These are phyloP conservation scores for Acridotheres tristis DNA, from an alignment of 2,797 vertebrate genomes.

Conservation along the genomic window DNA sequence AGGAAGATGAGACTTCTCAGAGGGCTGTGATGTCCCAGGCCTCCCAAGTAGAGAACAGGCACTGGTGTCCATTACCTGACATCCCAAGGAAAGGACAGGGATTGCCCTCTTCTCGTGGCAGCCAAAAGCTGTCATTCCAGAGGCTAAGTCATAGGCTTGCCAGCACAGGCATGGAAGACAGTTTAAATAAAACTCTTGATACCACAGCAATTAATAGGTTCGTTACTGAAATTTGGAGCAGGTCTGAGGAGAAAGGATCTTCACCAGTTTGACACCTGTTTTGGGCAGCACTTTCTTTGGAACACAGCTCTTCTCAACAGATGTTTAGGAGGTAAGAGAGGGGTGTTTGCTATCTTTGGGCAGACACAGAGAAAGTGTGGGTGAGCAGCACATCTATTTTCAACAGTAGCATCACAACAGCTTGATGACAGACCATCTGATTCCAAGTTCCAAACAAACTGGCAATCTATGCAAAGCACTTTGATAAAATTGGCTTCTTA, in stretches of 20 bases:
- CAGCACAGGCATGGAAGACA: background rate
- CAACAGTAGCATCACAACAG: background rate
- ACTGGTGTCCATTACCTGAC: constrained; percentile 2
- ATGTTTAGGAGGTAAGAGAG: background rate
- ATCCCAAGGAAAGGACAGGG: constrained; percentile 22
- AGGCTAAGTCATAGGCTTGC: constrained; percentile 12
- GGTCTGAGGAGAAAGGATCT: constrained; percentile 10
- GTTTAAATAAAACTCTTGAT: constrained; percentile 54
- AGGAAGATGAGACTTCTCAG: constrained; percentile 20
- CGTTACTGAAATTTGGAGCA: background rate
- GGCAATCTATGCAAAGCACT: background rate
- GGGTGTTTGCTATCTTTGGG: background rate
- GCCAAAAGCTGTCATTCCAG: background rate
- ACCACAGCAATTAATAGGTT: constrained; percentile 15
- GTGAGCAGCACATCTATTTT: background rate
- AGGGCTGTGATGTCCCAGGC: background rate
- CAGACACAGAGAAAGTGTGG: background rate
- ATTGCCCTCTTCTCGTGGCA: background rate
- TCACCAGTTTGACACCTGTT: background rate
- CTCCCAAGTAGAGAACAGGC: background rate
- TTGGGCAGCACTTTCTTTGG: background rate
- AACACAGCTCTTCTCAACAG: background rate
- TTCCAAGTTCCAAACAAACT: background rate
- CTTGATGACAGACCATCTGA: background rate
- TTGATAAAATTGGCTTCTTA: background rate